Conservation (phyloP, 1,140 invertebrate genomes). For the Apis laboriosa region DNA sequence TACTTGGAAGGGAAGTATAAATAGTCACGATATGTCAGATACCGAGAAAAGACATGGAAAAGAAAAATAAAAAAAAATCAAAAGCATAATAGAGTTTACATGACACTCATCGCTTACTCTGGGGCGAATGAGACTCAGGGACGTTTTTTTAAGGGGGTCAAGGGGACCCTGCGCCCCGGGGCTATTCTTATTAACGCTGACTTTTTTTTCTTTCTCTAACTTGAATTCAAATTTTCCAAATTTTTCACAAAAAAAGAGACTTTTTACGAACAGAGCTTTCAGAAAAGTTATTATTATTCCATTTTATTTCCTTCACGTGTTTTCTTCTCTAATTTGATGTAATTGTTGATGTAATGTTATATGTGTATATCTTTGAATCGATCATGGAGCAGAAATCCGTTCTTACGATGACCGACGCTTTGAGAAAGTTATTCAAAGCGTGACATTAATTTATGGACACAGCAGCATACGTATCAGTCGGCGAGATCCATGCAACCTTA, state of each 20-base stretch:
- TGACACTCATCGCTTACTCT: slow-evolving; percentile 43
- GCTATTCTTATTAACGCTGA: slow-evolving; percentile 60
- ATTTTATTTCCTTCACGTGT: neutral
- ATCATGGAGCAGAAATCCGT: neutral
- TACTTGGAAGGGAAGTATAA: neutral
- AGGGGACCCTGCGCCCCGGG: slow-evolving; percentile 72
- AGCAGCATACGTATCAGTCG: slow-evolving; percentile 14
- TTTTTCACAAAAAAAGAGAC: neutral
- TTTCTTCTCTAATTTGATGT: neutral
- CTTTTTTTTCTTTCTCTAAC: slow-evolving; percentile 32
- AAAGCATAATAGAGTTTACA: slow-evolving; percentile 59
- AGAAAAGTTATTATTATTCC: neutral
- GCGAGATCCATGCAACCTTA: slow-evolving; percentile 38
- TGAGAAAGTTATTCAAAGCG: slow-evolving; percentile 18
- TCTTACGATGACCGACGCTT: neutral
- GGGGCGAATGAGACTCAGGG: slow-evolving; percentile 65
- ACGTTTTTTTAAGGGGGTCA: slow-evolving; percentile 75
- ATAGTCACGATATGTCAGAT: slow-evolving; percentile 8
- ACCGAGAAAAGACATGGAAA: slow-evolving; percentile 28
- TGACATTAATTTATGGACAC: slow-evolving; percentile 36
- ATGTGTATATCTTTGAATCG: neutral
- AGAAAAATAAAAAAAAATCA: slow-evolving; percentile 28
- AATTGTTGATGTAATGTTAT: neutral
- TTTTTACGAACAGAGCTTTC: neutral
- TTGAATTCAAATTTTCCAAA: slow-evolving; percentile 37